Evolutionary conservation across 2,797 vertebrate species (phyloP), one percentile per base, ranked within the genome.

Genomic region (Austrolebias charrua): DNA sequence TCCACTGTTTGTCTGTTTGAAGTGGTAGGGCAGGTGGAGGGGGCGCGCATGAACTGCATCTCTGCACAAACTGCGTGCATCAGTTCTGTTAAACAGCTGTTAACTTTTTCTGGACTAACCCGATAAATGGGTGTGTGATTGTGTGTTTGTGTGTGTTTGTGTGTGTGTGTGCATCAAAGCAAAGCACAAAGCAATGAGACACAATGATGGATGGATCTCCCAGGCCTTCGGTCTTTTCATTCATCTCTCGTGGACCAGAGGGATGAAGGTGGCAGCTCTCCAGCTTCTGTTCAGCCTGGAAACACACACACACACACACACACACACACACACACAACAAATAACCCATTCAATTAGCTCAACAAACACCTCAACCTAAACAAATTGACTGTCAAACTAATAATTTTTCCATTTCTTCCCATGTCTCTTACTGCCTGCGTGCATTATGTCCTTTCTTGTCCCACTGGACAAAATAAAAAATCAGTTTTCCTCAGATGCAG

Each of bases 121-220:
- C 43, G 50, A 60, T 29, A 62, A 29, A 33, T 38, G 16, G 43
- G n/a, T 45, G n/a, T 46, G 58, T 57, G 56, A 15, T 54, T 51
- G 54, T 57, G 60, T 67, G 61, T 46, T 56, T 47, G 66, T 38
- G 62, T n/a, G 47, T 43, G 52, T 60, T 51, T 51, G 4, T n/a
- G 20, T 31, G 54, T 7, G 52, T 14, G 45, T 51, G 66, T 49
- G 58, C 55, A 50, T 49, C 51, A 63, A 74, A 56, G 42, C 20
- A 71, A 65, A 83, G 55, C 40, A 29, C 65, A 49, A 69, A 46
- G 71, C 56, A 49, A 35, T 40, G 56, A 78, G 68, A 74, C 82
- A 31, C 73, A 59, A 79, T 86, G 86, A 87, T 86, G 76, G 82
- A 88, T 87, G 82, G 72, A 75, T 74, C 79, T 83, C 51, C 69